A percentile compares a stretch with the other conserved stretches of the same genome.
Evolutionary conservation across 35 echinoderm and acorn worm genomes (phyloP).

Genomic region (Ptychodera flava): DNA sequence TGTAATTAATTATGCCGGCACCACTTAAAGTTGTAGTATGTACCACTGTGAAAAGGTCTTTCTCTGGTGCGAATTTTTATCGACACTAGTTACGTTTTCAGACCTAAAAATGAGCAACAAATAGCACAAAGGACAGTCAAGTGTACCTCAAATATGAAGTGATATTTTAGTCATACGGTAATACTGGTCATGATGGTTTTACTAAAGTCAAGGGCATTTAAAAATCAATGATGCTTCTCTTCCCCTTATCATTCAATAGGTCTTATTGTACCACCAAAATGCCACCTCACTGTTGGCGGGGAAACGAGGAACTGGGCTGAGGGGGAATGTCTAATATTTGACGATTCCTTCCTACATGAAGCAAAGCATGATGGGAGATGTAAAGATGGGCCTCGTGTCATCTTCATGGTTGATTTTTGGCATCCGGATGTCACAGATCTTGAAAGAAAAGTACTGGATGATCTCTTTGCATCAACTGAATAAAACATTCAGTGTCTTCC

Average conservation of each 20-base stretch:
- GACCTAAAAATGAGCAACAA: too few species aligned
- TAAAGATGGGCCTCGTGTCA: slow-evolving; percentile 30
- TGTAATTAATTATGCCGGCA: too few species aligned
- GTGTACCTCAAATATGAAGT: too few species aligned
- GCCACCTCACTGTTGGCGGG: slow-evolving; percentile 39
- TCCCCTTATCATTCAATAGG: slow-evolving; percentile 10
- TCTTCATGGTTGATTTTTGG: slow-evolving; percentile 62
- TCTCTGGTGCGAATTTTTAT: too few species aligned
- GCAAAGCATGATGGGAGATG: slow-evolving; percentile 37
- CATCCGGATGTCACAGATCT: slow-evolving; percentile 29
- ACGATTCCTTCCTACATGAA: slow-evolving; percentile 65
- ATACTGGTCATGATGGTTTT: neutral
- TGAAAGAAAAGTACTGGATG: slow-evolving; percentile 21
- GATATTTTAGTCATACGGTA: neutral
- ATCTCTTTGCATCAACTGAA: slow-evolving; percentile 14
- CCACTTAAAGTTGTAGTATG: too few species aligned
- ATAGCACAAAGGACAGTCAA: too few species aligned
- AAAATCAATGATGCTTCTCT: neutral
- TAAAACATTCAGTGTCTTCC: neutral
- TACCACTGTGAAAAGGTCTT: too few species aligned
- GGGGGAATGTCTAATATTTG: slow-evolving; percentile 37
- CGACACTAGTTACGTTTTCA: too few species aligned
- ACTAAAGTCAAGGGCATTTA: too few species aligned
- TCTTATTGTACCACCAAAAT: slow-evolving; percentile 34
- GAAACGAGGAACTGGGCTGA: slow-evolving; percentile 36